Conservation (phyloP, 2,888 invertebrate genomes). For the Drosophila nr. fundita region DNA sequence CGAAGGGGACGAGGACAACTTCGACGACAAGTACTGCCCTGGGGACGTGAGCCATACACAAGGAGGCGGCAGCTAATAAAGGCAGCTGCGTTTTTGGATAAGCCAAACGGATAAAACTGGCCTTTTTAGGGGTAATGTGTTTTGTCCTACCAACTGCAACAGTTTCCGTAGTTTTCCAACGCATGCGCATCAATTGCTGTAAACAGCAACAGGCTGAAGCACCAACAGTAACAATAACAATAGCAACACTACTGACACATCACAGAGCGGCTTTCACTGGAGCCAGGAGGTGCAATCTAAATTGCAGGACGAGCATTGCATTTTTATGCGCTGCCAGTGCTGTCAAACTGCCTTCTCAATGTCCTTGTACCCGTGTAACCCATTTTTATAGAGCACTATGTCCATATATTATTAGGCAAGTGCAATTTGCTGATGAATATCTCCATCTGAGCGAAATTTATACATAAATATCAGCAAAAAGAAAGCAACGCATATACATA, state of each 20-base stretch:
- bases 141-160: conserved; percentile 69
- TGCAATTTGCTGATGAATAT: conserved; percentile 2
- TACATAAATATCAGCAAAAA: background rate
- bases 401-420: conserved; percentile 42
- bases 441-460: background rate
- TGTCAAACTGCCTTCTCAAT: conserved; percentile 57
- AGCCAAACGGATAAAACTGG: conserved; percentile 67
- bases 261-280: conserved; percentile 31
- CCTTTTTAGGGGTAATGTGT: conserved; percentile 69
- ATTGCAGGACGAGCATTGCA: conserved; percentile 63
- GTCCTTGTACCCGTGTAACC: conserved; percentile 44
- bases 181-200: conserved; percentile 55
- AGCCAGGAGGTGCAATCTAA: conserved; percentile 49
- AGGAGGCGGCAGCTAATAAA: conserved; percentile 51
- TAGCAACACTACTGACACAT: conserved; percentile 14
- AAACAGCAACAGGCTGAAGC: conserved; percentile 72
- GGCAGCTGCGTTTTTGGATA: conserved; percentile 62
- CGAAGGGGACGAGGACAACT: conserved; percentile 32
- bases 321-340: conserved; percentile 61
- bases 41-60: conserved; percentile 64
- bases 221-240: conserved; percentile 24
- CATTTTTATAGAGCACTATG: conserved; percentile 36
- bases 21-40: conserved; percentile 43
- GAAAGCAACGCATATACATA: background rate
- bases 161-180: conserved; percentile 68